Conservation (phyloP, 2,113 vertebrate genomes). For the Poeciliopsis prolifica region DNA sequence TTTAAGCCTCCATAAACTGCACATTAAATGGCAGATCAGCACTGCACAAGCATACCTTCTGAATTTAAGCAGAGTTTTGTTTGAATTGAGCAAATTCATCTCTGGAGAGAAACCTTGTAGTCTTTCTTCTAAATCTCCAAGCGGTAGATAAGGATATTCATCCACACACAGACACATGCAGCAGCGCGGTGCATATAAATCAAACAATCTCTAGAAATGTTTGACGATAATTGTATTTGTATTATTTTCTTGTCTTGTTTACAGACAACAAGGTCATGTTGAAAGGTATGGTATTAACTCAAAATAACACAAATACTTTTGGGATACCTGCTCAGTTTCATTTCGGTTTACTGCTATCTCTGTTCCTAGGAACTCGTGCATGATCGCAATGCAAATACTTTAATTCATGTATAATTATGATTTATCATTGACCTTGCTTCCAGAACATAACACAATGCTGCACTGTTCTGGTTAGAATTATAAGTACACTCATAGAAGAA, state of each 20-base stretch:
- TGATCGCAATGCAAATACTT: constrained; percentile 56
- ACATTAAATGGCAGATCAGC: constrained; percentile 76
- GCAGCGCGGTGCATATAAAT: constrained; percentile 14
- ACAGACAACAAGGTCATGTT: constrained; percentile 33
- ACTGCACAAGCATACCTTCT: constrained; percentile 43
- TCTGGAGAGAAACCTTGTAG: constrained; percentile 70
- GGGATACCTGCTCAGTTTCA: constrained; percentile 49
- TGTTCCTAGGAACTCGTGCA: constrained; percentile 58
- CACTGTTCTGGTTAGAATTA: too few relatives aligned
- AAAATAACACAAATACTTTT: constrained; percentile 30
- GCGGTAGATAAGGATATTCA: constrained; percentile 53
- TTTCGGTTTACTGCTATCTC: constrained; percentile 50
- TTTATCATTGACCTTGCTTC: constrained; percentile 62
- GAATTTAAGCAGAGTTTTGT: constrained; percentile 66
- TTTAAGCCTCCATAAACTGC: constrained; percentile 78
- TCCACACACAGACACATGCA: background rate
- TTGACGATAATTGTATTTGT: constrained; percentile 36
- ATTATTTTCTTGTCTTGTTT: constrained; percentile 25
- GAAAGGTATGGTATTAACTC: constrained; percentile 35
- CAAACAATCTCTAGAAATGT: constrained; percentile 22
- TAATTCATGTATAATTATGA: constrained; percentile 65
- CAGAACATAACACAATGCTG: constrained; percentile 17
- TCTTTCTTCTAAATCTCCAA: constrained; percentile 65
- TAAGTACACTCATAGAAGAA: too few relatives aligned
- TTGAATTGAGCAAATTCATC: constrained; percentile 74